Evolutionary conservation across 2,888 invertebrate species (phyloP).

Genomic region (Drosophila greeni): DNA sequence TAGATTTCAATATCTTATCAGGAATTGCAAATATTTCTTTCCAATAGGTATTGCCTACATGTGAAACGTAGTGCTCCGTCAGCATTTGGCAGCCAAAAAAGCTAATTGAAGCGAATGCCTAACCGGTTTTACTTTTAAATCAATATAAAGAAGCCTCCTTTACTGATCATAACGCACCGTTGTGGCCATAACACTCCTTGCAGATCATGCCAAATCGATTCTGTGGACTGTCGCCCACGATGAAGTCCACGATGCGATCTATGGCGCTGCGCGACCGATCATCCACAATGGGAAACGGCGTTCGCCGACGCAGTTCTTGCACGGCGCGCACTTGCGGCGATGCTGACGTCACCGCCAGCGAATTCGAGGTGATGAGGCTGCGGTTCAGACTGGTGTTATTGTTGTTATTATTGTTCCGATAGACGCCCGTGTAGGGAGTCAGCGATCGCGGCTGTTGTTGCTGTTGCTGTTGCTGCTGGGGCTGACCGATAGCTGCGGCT

Average conservation of each 20-base stretch:
- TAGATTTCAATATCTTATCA: conserved; percentile 1
- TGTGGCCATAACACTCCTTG: conserved; percentile 92
- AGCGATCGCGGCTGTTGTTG: conserved; percentile 25
- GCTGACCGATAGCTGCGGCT: conserved; percentile 2
- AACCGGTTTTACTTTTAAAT: conserved; percentile 10
- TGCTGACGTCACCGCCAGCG: conserved; percentile 39
- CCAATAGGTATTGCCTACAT: not conserved
- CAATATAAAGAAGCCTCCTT: not conserved
- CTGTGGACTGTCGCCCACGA: conserved; percentile 96
- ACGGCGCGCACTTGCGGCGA: conserved; percentile 39
- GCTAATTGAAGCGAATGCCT: conserved; percentile 1
- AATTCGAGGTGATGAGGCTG: conserved; percentile 33
- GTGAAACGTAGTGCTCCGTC: not conserved
- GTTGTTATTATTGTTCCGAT: conserved; percentile 50
- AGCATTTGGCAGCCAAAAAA: not conserved
- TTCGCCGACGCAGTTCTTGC: conserved; percentile 73
- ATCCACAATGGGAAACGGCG: conserved; percentile 78
- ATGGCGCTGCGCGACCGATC: conserved; percentile 86
- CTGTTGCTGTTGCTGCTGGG: conserved; percentile 6
- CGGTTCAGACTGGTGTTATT: conserved; percentile 39
- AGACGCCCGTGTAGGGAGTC: conserved; percentile 54
- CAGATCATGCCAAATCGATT: conserved; percentile 98
- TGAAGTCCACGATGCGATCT: conserved; percentile 94
- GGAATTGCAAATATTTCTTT: not conserved
- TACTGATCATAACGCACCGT: conserved; percentile 82